Base-by-base conservation (phyloP, 2,113 vertebrate species). In the Aptenodytes forsteri region DNA sequence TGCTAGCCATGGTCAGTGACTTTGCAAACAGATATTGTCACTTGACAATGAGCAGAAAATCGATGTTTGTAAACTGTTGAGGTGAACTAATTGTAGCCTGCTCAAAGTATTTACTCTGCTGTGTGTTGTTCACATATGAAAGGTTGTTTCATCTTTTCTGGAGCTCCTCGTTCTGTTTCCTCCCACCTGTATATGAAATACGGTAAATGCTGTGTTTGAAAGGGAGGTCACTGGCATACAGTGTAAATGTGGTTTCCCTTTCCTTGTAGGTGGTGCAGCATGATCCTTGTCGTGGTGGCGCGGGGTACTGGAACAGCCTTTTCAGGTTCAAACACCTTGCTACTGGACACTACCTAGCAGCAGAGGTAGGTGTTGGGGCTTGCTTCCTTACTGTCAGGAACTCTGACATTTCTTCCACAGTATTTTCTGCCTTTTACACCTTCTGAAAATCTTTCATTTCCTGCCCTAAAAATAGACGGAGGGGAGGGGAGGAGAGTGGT, bases 251-350 rank as follows among this genome's bases (percentile, higher is more conserved):
- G 29, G 4, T 66, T 67, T 52, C 40, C 34, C 17, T 44, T 64
- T 29, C 52, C 67, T 65, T 36, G 42, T 19, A 99, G 98, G 98
- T 99, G 67, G 99, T 99, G 59, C 99, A 99, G 56, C 99, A 99
- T 55, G 99, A 99, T 95, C 99, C 99, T 0, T 99, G 99, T 36
- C 98, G 99, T 8, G 99, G 99, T 6, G 99, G 99, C 7, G 99
- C 99, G 0, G 99, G 99, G 3, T 99, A 99, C 93, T 99, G 99
- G 99, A 99, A 99, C 93, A 99, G 99, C 95, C 98, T 99, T 92
- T 99, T 99, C 93, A 98, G 99, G 32, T 99, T 99, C 96, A 99
- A 99, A 87, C 99, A 99, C 97, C 98, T 99, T 93, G 99, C 99
- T 67, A 99, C 99, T 4, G 99, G 99, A 18, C 99, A 99, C 85